phyloP scores from a whole-genome alignment of 1,140 invertebrate genomes.

The Danaus melanippus region DNA sequence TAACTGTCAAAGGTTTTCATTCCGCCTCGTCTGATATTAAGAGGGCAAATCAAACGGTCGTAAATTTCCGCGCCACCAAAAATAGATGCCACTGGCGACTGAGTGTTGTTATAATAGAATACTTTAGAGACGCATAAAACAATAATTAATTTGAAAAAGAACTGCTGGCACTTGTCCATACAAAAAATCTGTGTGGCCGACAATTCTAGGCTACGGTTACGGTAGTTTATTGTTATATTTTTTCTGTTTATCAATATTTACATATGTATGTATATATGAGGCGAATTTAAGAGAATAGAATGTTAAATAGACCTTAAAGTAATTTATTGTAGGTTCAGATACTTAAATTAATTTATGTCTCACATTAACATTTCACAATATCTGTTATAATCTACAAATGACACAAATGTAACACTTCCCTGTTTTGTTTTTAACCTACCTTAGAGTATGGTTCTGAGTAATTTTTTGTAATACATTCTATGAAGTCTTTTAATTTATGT shows the following conservation, averaged over 20 bases:
- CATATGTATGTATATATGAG: too few relatives aligned
- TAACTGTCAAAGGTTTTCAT: conserved; percentile 41
- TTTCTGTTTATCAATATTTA: conserved; percentile 4
- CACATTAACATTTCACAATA: too few relatives aligned
- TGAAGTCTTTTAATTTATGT: too few relatives aligned
- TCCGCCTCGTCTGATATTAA: conserved; percentile 49
- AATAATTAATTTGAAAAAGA: conserved; percentile 68
- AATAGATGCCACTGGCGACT: conserved; percentile 41
- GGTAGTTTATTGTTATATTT: conserved; percentile 3
- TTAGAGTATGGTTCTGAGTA: too few relatives aligned
- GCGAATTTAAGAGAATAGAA: too few relatives aligned
- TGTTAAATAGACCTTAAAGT: too few relatives aligned
- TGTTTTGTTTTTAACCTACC: too few relatives aligned
- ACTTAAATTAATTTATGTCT: too few relatives aligned
- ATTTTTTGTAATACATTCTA: too few relatives aligned
- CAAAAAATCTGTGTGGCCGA: conserved; percentile 35
- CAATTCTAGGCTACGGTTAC: conserved; percentile 11
- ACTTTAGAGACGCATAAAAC: conserved; percentile 59
- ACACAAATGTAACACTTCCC: too few relatives aligned
- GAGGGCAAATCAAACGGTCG: conserved; percentile 61
- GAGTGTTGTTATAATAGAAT: conserved; percentile 63
- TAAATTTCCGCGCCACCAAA: conserved; percentile 48
- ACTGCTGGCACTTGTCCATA: conserved; percentile 56
- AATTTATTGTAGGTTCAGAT: too few relatives aligned
- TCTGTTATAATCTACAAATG: too few relatives aligned